phyloP scores from a whole-genome alignment of 2,797 vertebrate species.

The Poeciliopsis infans region DNA sequence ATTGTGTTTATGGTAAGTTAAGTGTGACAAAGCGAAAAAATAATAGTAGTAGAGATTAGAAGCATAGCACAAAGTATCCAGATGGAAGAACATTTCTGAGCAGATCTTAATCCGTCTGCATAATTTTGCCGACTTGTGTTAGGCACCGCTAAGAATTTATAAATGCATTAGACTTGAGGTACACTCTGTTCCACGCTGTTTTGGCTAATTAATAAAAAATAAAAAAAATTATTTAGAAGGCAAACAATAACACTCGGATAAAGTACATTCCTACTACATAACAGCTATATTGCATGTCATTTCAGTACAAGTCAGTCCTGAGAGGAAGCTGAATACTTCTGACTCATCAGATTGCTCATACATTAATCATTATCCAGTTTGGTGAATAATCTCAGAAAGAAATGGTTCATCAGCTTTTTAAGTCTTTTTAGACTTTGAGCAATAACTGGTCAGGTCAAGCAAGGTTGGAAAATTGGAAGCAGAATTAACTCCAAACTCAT shows the following conservation, averaged over 20 bases:
- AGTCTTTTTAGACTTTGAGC: slow-evolving; percentile 7
- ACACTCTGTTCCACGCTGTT: background rate
- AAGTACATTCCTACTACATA: background rate
- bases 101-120: too few species aligned
- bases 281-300: slow-evolving; percentile 6
- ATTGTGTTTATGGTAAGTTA: background rate
- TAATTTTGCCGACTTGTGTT: background rate
- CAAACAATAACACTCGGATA: background rate
- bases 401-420: slow-evolving; percentile 23
- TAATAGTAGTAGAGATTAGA: background rate
- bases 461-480: slow-evolving; percentile 23
- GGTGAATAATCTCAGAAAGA: slow-evolving; percentile 34
- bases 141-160: background rate
- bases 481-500: slow-evolving; percentile 61
- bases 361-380: slow-evolving; percentile 12
- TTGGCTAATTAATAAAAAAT: background rate
- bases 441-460: slow-evolving; percentile 2
- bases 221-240: background rate
- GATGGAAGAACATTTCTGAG: background rate
- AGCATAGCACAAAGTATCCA: background rate
- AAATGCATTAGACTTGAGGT: background rate
- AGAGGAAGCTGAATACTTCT: background rate
- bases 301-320: slow-evolving; percentile 11
- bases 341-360: slow-evolving; percentile 14
- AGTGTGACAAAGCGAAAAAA: background rate